Base-by-base conservation (phyloP, 2,888 invertebrate species). In the Macrosoma leucophasiata region DNA sequence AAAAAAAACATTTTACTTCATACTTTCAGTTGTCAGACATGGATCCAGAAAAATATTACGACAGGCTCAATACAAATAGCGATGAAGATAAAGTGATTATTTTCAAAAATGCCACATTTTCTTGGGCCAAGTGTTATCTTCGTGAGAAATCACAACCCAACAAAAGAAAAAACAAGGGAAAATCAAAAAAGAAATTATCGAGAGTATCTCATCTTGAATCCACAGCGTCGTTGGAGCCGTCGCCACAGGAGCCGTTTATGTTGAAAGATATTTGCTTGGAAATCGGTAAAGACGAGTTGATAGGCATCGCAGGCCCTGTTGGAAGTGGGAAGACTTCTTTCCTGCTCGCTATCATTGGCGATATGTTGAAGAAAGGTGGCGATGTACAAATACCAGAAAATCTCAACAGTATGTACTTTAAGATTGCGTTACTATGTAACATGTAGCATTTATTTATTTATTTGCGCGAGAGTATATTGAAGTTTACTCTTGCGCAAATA, bases 281-380 rank as follows among this genome's bases (percentile, higher is more conserved):
- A 39, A 68, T 77, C 10, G 74, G 75, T 4, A 68, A 91, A 86
- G 93, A 92, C 1, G 90, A 94, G 49, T 84, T 95, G 39, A 77
- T 98, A 10, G 97, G 97, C 13, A 85, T 98, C 7, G 90, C 95
- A 48, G 98, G 98, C 0, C 88, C 88, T 43, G 93, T 97, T 2
- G 98, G 97, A 1, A 90, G 93, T 53, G 98, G 98, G 6, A 98
- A 99, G 77, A 92, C 94, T 7, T 91, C 94, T 0, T 78, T 98
- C 2, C 76, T 98, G 12, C 87, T 91, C 32, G 93, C 95, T 1
- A 88, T 98, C 30, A 82, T 97, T 31, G 97, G 93, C 5, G 96
- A 97, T 66, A 88, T 97, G 69, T 79, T 88, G 5, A 91, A 90
- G 66, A 77, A 84, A 20, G 74, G 79, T 40, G 96, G 96, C 2